phyloP scores from a whole-genome alignment of 2,113 vertebrate genomes.

The Hyperoodon ampullatus region DNA sequence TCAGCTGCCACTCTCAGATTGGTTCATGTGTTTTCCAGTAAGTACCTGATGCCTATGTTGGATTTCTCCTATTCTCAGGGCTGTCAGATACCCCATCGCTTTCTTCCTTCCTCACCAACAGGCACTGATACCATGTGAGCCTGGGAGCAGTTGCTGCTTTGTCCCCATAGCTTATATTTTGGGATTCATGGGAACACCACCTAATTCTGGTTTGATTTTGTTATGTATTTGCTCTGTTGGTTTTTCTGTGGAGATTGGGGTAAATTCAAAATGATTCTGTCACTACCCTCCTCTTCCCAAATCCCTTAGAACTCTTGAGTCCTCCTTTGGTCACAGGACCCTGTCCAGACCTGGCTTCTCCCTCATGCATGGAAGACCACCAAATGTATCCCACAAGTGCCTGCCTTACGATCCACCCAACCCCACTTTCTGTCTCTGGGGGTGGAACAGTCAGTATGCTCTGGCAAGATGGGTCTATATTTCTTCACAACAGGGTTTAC shows the following conservation, averaged over 20 bases:
- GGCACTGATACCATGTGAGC: neutral
- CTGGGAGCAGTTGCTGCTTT: neutral
- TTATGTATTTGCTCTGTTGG: neutral
- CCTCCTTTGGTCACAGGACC: neutral
- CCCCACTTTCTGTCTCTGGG: neutral
- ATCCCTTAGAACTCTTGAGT: neutral
- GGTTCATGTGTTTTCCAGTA: neutral
- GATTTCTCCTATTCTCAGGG: neutral
- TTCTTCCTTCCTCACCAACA: neutral
- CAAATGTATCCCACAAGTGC: neutral
- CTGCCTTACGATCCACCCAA: neutral
- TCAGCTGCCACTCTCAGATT: neutral
- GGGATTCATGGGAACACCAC: neutral
- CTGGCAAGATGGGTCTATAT: neutral
- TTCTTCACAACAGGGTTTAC: neutral
- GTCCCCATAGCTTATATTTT: neutral
- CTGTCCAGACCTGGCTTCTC: neutral
- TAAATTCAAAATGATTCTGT: neutral
- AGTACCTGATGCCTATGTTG: too few relatives aligned
- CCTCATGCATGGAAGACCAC: neutral
- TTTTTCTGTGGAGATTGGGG: neutral
- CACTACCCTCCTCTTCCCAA: neutral
- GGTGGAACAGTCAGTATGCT: neutral
- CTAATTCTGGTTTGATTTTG: neutral
- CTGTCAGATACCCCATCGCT: neutral